Base-by-base conservation (phyloP, 2,113 vertebrate genomes). In the Gasterosteus aculeatus region DNA sequence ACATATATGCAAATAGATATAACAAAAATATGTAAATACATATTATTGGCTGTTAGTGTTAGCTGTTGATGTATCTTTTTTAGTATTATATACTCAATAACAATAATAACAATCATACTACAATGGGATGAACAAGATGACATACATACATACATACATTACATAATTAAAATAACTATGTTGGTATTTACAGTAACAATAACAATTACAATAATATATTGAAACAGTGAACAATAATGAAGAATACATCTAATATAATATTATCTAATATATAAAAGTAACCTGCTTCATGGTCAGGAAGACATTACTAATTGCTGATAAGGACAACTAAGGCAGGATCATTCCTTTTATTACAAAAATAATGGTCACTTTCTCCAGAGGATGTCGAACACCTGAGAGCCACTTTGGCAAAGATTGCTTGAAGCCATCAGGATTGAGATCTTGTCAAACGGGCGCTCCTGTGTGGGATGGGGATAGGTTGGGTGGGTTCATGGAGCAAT, bases 291-390 rank as follows among this genome's bases (percentile, higher is more conserved):
- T 41, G 64, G 71, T 81, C 76, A 77, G 84, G 63, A 84, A 74
- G 72, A 56, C 65, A 54, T 76, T 63, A 68, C 82, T 70, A 64
- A 75, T 44, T 62, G 68, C 62, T 63, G 84, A 89, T 85, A 73
- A 83, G 85, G 79, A 83, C 33, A 7, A 77, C 69, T 82, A 67
- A 4, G 47, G 60, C 8, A 0, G 51, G 84, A 91, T 91, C 86
- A 89, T 85, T 91, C 84, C 82, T 76, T 90, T 83, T 85, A 90
- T 88, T 87, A 84, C 72, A 89, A 92, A 26, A 78, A 85, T 90
- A 92, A 90, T 90, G 90, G 86, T 91, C 84, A 88, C 88, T 85
- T 89, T 72, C 77, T 83, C 76, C 78, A 56, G 16, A 68, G 57
- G 75, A 78, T 84, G 82, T 83, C 78, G 49, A 77, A 85, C 86